Evolutionary conservation across 2,113 vertebrate genomes (phyloP).

Genomic region (Ovibos moschatus): DNA sequence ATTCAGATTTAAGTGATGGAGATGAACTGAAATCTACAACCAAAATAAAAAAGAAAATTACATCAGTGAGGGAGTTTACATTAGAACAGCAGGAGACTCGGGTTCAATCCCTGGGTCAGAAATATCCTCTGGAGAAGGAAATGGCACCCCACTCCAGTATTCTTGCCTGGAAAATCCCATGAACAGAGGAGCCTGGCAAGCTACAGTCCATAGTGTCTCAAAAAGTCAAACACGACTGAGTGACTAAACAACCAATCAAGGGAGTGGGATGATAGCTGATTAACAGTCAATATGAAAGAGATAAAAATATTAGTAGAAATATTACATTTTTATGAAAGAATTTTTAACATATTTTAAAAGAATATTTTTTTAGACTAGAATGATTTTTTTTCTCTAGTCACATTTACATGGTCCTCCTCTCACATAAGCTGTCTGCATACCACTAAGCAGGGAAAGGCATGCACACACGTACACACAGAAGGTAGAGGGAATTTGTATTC

Average conservation of each 20-base stretch:
- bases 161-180: neutral
- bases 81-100: neutral
- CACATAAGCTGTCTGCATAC: neutral
- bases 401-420: neutral
- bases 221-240: neutral
- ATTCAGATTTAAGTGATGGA: neutral
- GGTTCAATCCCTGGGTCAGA: neutral
- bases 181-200: neutral
- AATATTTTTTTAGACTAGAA: neutral
- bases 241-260: neutral
- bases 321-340: neutral
- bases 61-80: neutral
- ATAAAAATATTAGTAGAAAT: neutral
- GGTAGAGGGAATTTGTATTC: neutral
- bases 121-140: neutral
- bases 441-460: no score
- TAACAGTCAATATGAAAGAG: neutral
- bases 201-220: fast-evolving
- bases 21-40: neutral
- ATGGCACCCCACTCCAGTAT: neutral
- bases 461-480: fast-evolving
- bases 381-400: neutral
- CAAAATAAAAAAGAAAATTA: neutral
- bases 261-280: neutral
- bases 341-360: neutral